Evolutionary conservation across 2,113 vertebrate species (phyloP).

Genomic region (Onychostoma macrolepis): DNA sequence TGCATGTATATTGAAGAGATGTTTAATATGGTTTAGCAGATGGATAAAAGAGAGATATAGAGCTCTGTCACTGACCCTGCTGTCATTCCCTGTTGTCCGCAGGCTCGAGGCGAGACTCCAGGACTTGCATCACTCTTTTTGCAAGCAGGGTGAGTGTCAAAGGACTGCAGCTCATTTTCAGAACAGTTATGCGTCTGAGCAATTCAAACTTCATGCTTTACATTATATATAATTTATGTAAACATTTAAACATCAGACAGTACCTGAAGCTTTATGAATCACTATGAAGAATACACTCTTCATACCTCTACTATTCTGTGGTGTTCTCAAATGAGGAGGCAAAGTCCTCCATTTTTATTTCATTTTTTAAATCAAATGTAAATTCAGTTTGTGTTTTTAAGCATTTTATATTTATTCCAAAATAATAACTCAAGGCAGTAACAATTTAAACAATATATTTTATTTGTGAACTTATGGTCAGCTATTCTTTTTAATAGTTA

Average conservation of each 20-base stretch:
- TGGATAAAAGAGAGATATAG: slow-evolving; percentile 2
- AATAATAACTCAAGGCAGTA: no score
- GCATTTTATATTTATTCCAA: no score
- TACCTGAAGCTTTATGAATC: background rate
- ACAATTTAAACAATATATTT: no score
- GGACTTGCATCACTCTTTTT: slow-evolving; percentile 77
- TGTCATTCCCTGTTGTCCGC: slow-evolving; percentile 56
- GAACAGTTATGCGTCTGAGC: background rate
- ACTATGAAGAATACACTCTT: no score
- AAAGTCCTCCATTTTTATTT: no score
- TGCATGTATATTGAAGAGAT: slow-evolving; percentile 11
- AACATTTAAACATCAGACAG: background rate
- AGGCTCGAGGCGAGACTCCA: slow-evolving; percentile 82
- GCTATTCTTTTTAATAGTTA: no score
- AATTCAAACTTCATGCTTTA: background rate
- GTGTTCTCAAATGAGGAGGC: no score
- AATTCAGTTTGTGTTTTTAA: no score
- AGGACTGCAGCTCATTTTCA: background rate
- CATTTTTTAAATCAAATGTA: no score
- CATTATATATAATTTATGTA: background rate
- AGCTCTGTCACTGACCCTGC: slow-evolving; percentile 35
- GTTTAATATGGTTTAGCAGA: slow-evolving; percentile 31
- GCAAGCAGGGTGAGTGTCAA: slow-evolving; percentile 75
- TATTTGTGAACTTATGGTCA: no score
- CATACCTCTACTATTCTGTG: no score